phyloP scores from a whole-genome alignment of 2,888 invertebrate genomes.

The Himalopsyche anomala region DNA sequence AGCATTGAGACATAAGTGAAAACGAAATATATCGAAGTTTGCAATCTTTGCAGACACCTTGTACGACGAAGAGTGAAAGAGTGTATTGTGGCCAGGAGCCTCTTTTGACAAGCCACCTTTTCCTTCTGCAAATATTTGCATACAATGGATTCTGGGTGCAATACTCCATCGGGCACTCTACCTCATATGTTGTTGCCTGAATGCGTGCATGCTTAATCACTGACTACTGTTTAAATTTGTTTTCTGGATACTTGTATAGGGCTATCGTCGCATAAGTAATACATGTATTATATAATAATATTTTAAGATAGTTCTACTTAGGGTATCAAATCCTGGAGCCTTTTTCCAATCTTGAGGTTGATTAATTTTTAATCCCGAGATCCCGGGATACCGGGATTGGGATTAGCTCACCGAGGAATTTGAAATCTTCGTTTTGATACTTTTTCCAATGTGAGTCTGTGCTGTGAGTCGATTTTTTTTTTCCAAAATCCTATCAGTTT shows the following conservation, averaged over 20 bases:
- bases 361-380: no score
- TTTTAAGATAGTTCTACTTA: no score
- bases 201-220: slow-evolving; percentile 63
- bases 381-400: no score
- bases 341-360: no score
- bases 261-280: not conserved
- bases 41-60: slow-evolving; percentile 48
- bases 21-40: slow-evolving; percentile 45
- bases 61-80: slow-evolving; percentile 47
- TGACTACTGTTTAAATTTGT: slow-evolving; percentile 65
- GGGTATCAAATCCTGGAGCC: no score
- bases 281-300: no score
- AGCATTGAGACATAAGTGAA: slow-evolving; percentile 45
- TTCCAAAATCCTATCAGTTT: no score
- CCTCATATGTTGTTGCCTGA: slow-evolving; percentile 53
- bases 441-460: no score
- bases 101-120: slow-evolving; percentile 52
- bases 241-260: slow-evolving; percentile 46
- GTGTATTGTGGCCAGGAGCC: slow-evolving; percentile 42
- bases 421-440: no score
- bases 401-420: no score
- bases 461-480: no score
- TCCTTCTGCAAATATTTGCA: slow-evolving; percentile 60
- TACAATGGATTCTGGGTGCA: slow-evolving; percentile 64
- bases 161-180: slow-evolving; percentile 55